These are phyloP conservation scores for Triplophysa tibetana DNA, from an alignment of 2,113 vertebrate genomes.

Conservation along the genomic window DNA sequence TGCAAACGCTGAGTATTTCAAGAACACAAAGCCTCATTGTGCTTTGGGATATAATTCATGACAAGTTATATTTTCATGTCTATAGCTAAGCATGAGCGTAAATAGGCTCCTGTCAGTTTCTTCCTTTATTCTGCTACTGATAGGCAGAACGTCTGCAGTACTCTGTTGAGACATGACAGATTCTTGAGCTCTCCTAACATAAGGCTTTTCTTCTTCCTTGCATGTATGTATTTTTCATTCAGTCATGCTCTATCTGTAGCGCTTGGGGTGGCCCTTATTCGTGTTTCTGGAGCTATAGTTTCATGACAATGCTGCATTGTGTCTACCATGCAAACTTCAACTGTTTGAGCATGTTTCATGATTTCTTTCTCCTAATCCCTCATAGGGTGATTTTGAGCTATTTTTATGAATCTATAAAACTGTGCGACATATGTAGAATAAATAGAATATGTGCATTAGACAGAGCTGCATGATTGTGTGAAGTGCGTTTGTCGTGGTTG, in stretches of 20 bases:
- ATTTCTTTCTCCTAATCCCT: not conserved
- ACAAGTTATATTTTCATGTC: not conserved
- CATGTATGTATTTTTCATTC: conserved; percentile 38
- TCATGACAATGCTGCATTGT: conserved; percentile 50
- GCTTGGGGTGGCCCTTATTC: conserved; percentile 48
- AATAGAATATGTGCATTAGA: too few relatives aligned
- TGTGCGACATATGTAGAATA: too few relatives aligned
- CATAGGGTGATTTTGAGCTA: not conserved
- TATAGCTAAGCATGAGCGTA: conserved; percentile 14
- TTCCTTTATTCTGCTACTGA: conserved; percentile 23
- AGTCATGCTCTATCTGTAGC: conserved; percentile 47
- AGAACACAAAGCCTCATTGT: not conserved
- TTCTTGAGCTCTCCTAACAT: conserved; percentile 36
- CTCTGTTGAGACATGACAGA: conserved; percentile 54
- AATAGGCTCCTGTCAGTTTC: conserved; percentile 2
- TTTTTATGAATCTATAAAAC: not conserved
- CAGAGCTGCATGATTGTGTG: too few relatives aligned
- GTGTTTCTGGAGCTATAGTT: conserved; percentile 38
- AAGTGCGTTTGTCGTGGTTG: too few relatives aligned
- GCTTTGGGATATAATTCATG: conserved; percentile 11
- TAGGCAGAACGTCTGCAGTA: conserved; percentile 29
- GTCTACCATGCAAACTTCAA: conserved; percentile 1
- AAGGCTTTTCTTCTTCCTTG: conserved; percentile 44
- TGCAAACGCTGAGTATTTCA: not conserved
- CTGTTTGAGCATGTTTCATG: conserved; percentile 29